These are phyloP conservation scores for Capromys pilorides DNA, from an alignment of 2,797 vertebrate species.

Conservation along the genomic window DNA sequence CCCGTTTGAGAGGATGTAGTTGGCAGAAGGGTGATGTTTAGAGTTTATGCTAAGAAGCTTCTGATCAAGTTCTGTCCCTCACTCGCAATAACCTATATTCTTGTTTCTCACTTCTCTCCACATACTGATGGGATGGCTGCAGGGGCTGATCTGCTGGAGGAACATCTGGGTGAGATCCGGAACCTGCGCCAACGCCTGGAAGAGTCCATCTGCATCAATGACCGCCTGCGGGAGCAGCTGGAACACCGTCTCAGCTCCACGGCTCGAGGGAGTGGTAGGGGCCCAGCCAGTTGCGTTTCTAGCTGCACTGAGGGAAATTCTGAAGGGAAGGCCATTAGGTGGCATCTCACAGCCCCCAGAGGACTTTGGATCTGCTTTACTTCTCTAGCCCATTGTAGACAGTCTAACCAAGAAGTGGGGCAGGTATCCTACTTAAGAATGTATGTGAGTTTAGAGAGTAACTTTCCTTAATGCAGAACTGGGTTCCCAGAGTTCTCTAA, in stretches of 20 bases:
- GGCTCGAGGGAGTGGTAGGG: slow-evolving; percentile 84
- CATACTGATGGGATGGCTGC: background rate
- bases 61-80: fast-evolving
- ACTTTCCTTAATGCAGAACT: background rate
- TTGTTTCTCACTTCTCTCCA: background rate
- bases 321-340: background rate
- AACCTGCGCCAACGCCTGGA: slow-evolving; percentile 91
- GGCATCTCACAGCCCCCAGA: background rate
- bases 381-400: background rate
- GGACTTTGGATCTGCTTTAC: background rate
- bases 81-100: background rate
- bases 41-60: background rate
- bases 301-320: fast-evolving
- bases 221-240: slow-evolving; percentile 92
- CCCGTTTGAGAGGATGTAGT: background rate
- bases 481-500: background rate
- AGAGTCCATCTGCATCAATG: slow-evolving; percentile 94
- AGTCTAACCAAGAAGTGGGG: too few relatives aligned
- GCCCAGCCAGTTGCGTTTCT: background rate
- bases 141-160: slow-evolving; percentile 92
- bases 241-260: slow-evolving; percentile 87
- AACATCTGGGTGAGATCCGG: slow-evolving; percentile 92
- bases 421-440: background rate
- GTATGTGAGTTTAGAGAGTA: background rate
- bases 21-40: background rate